Base-by-base conservation (phyloP, 1,140 invertebrate species). In the Penaeus chinensis region DNA sequence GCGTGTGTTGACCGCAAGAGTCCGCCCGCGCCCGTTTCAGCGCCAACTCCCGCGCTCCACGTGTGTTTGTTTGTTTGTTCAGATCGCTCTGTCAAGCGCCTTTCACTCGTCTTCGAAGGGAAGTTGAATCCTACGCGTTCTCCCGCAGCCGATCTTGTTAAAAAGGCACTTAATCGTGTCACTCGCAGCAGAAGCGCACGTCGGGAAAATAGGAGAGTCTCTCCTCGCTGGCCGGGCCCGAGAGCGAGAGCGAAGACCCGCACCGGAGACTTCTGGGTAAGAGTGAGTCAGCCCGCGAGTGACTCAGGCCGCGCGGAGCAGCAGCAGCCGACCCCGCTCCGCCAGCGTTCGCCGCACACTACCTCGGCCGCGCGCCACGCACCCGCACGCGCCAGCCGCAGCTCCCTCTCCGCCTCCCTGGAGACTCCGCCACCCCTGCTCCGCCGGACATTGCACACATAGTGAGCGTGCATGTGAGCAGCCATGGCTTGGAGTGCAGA, bases 391-490 rank as follows among this genome's bases (percentile, higher is more conserved):
- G 27, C 79, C 63, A n/a, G 37, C 27, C 42, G 54, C 54, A 54
- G 54, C 54, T 65, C 20, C 37, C 76, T n/a, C 85, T 42, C 81
- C 60, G 62, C 42, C 82, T 61, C 66, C 82, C 54, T 54, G 54
- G 54, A 54, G 54, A 54, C 54, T 22, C 66, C 71, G 61, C 79
- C 79, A 81, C 61, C 74, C 60, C 62, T 22, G 62, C 84, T 27
- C 20, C 22, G 60, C 84, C 86, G 86, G 86, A 87, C 86, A 87
- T 87, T 82, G 86, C 86, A 65, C 37, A 76, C 60, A 87, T 87
- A 82, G 86, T 87, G 86, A 77, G 63, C 60, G 85, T 87, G 77
- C 78, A 87, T 82, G 85, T 82, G 81, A 77, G 79, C 54, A 82
- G 79, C 77, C 66, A 87, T 87, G 86, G 80, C 86, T 19, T 87